Evolutionary conservation across 2,113 vertebrate species (phyloP).

Genomic region (Boulengeromyrus knoepffleri): DNA sequence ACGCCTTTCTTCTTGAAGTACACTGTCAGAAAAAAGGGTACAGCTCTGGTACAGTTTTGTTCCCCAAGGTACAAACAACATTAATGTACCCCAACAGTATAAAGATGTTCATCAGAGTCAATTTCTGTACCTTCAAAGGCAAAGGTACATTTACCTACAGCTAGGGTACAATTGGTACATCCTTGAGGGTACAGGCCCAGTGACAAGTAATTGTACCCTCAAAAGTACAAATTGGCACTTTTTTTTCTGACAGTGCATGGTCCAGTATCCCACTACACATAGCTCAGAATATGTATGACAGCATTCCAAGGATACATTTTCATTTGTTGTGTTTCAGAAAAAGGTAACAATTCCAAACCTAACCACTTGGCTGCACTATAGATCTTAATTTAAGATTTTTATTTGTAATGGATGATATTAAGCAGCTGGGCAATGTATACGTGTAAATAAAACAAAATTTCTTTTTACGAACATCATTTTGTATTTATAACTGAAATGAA

Average conservation of each 20-base stretch:
- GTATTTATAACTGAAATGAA: neutral
- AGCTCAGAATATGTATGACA: neutral
- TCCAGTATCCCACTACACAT: neutral
- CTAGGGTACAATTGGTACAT: neutral
- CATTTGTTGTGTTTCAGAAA: neutral
- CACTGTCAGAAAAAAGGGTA: neutral
- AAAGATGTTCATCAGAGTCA: neutral
- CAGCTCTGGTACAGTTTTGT: neutral
- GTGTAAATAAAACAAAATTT: neutral
- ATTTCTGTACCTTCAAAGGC: neutral
- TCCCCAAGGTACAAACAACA: neutral
- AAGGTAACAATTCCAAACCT: neutral
- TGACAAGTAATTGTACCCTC: neutral
- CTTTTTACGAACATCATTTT: neutral
- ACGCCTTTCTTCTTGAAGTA: neutral
- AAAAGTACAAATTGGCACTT: neutral
- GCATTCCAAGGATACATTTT: neutral
- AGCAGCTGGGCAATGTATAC: neutral
- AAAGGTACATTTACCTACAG: neutral
- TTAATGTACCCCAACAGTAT: neutral
- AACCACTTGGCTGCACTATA: neutral
- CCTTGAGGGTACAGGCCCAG: neutral
- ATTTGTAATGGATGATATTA: neutral
- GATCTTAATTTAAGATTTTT: neutral
- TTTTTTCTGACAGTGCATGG: neutral